A percentile compares a stretch with the other conserved stretches of the same genome.
Conservation (phyloP, 2,797 vertebrate genomes). For the Gephyroberyx darwinii region DNA sequence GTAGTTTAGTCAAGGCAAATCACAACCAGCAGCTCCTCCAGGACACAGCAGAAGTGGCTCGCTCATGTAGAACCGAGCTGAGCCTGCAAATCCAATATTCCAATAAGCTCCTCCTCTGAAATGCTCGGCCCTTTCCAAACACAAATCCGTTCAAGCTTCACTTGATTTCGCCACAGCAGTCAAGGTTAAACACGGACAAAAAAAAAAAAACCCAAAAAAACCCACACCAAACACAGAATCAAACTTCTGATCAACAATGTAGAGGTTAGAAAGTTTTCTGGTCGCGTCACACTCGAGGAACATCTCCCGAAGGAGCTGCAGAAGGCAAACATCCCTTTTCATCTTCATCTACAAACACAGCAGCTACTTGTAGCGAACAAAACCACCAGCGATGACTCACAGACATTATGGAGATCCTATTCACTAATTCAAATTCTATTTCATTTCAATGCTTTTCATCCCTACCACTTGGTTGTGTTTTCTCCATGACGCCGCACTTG, state of each 20-base stretch:
- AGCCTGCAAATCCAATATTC: constrained; percentile 63
- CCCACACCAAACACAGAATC: constrained; percentile 36
- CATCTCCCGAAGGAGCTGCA: constrained; percentile 7
- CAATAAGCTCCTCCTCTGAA: constrained; percentile 33
- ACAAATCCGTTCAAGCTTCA: constrained; percentile 57
- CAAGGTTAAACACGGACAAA: constrained; percentile 33
- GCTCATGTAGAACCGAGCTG: constrained; percentile 53
- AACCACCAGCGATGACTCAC: constrained; percentile 45
- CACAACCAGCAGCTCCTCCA: constrained; percentile 13
- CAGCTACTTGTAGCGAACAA: background rate
- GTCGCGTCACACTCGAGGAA: background rate
- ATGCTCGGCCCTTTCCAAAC: constrained; percentile 22
- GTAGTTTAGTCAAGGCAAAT: constrained; percentile 20
- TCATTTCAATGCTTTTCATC: constrained; percentile 59
- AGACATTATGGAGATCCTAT: constrained; percentile 67
- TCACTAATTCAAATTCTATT: constrained; percentile 65
- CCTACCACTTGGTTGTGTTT: background rate
- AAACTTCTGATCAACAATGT: constrained; percentile 35
- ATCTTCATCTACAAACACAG: constrained; percentile 38
- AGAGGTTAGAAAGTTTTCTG: constrained; percentile 15
- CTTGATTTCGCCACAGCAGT: constrained; percentile 13
- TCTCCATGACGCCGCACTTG: constrained; percentile 30
- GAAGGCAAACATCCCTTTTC: constrained; percentile 28
- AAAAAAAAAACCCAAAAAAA: background rate
- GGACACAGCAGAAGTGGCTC: constrained; percentile 25